Evolutionary conservation across 2,888 invertebrate genomes (phyloP), one percentile per base, ranked within the genome.

Genomic region (Orthosia gothica): DNA sequence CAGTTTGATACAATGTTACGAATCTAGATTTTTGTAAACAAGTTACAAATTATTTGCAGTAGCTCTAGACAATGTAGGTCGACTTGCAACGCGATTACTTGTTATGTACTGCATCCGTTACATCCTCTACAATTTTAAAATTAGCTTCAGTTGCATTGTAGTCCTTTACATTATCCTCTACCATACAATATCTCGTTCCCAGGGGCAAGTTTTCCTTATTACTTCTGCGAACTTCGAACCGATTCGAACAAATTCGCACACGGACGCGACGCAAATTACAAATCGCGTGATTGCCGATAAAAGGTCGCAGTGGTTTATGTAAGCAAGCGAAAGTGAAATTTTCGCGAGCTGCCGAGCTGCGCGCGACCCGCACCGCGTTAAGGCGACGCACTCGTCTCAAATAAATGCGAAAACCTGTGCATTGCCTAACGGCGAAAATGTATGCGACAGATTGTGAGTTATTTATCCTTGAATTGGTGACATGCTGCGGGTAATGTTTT

Each of bases 311-410:
- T 70, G 81, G 86, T 93, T 94, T 94, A 94, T 93, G 93, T 95
- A 95, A 95, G 92, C 89, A 70, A 82, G 93, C 92, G 95, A 95
- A 95, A 95, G 95, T 94, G 95, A 95, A 94, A 94, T 92, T 92
- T 74, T 86, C 85, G 85, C 88, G 75, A 40, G 40, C 9, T 9
- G 40, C 40, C 40, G 80, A 81, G 80, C 78, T 62, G 79, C 70
- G 74, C 68, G 72, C 77, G 83, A 81, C 80, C 81, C 70, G 74
- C 76, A 74, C 58, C 62, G 73, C 45, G 75, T 90, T 91, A 91
- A 92, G 91, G 90, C 67, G 88, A 84, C 74, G 73, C 84, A 82
- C 73, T 61, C 73, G 20, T 26, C 66, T 59, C 23, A 23, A 54
- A 67, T 45, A 61, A 72, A 69, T 54, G 45, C 58, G 57, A 69